A percentile compares a stretch with the other conserved stretches of the same genome.
Conservation (phyloP, 2,113 vertebrate genomes). For the Oryctolagus cuniculus region mOryCun1.1 NC_091433.1:195958501-195959000, state of each 20-base stretch:
- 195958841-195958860: not conserved
- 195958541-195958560: not conserved
- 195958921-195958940: too few species aligned
- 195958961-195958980: too few species aligned
- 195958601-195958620: not conserved
- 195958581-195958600: not conserved
- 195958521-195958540: not conserved
- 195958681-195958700: constrained; percentile 52
- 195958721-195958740: not conserved
- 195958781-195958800: not conserved
- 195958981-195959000: too few species aligned
- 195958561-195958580: not conserved
- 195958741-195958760: not conserved
- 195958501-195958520: not conserved
- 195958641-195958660: not conserved
- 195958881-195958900: too few species aligned
- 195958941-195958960: too few species aligned
- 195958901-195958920: too few species aligned
- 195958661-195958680: constrained; percentile 13
- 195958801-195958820: not conserved
- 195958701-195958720: not conserved
- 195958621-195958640: not conserved
- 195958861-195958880: too few species aligned
- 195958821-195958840: not conserved
- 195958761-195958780: not conserved